Conservation (phyloP, 2,113 vertebrate genomes). For the Diadophis punctatus region DNA sequence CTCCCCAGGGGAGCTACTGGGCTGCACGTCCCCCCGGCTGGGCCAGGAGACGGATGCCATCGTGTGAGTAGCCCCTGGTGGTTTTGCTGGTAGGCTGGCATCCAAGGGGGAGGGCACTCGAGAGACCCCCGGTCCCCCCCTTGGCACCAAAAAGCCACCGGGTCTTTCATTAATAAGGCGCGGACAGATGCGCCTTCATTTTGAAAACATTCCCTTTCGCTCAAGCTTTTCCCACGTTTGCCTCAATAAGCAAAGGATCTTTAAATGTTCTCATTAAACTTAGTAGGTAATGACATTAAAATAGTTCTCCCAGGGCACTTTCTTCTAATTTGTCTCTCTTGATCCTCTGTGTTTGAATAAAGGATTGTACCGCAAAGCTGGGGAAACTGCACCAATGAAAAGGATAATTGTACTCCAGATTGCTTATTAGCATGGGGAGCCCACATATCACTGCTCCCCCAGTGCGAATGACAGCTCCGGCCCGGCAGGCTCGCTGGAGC, state of each 20-base stretch:
- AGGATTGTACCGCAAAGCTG: neutral
- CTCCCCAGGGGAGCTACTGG: conserved; percentile 95
- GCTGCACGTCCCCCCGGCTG: conserved; percentile 87
- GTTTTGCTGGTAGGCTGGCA: neutral
- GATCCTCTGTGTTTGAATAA: neutral
- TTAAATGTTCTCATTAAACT: neutral
- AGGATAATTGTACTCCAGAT: neutral
- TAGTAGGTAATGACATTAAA: neutral
- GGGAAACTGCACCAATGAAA: neutral
- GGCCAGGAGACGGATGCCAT: conserved; percentile 78
- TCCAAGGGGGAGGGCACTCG: neutral
- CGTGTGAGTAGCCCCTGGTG: conserved; percentile 77
- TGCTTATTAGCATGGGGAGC: neutral
- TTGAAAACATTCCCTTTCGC: neutral
- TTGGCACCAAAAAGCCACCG: rapidly evolving
- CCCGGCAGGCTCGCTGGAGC: too few species aligned
- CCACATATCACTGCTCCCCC: neutral
- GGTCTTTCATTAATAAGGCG: neutral
- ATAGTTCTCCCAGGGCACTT: neutral
- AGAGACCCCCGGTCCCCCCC: rapidly evolving
- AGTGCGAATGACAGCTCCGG: too few species aligned
- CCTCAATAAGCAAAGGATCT: neutral
- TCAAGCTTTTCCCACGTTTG: neutral
- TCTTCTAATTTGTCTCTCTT: neutral
- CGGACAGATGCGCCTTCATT: neutral